These are phyloP conservation scores for Aphaenogaster floridana DNA, from an alignment of 1,140 invertebrate species.

Conservation along the genomic window DNA sequence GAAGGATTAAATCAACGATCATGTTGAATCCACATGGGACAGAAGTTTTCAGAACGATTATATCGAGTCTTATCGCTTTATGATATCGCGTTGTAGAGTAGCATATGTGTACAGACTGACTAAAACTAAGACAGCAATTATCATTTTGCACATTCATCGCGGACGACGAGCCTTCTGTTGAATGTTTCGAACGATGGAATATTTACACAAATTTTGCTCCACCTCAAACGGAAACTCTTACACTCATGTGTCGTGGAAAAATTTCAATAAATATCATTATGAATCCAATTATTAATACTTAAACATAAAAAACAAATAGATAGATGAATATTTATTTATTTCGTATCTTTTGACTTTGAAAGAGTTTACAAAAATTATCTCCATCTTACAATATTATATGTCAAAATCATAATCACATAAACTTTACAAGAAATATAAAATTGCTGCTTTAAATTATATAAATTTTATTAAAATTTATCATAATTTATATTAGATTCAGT, in stretches of 20 bases:
- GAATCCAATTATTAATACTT: neutral
- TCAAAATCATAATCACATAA: neutral
- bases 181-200: neutral
- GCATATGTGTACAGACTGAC: neutral
- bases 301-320: neutral
- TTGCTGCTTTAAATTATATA: neutral
- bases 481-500: neutral
- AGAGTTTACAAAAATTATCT: neutral
- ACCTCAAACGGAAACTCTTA: neutral
- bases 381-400: neutral
- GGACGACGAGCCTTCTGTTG: neutral
- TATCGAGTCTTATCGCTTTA: conserved; percentile 30
- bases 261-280: neutral
- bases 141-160: neutral
- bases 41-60: conserved; percentile 35
- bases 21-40: conserved; percentile 25
- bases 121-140: neutral
- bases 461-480: neutral
- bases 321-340: neutral
- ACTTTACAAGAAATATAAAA: neutral
- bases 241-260: neutral
- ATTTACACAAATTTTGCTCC: neutral
- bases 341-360: neutral
- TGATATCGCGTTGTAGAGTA: neutral
- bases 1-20: conserved; percentile 15